Percentiles rank a stretch among this genome's conserved stretches.
Evolutionary conservation across 2,113 vertebrate species (phyloP).

Genomic region (Neotoma lepida): DNA sequence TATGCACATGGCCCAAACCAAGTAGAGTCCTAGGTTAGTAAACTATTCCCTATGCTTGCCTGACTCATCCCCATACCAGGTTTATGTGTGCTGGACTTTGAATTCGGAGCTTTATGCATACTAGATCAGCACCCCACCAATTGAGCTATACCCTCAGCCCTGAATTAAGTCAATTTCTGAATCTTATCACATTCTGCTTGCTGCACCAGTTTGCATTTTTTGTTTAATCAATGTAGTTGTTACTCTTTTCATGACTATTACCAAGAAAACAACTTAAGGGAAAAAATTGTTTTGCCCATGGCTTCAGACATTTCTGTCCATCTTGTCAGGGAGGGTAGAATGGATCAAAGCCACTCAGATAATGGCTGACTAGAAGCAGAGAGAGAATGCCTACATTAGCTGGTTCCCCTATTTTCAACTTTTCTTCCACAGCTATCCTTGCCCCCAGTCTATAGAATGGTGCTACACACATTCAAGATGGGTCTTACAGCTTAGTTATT

Average conservation of each 20-base stretch:
- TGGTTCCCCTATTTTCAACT: background rate
- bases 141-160: background rate
- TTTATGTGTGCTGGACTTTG: background rate
- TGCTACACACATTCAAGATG: background rate
- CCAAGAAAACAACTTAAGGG: background rate
- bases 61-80: background rate
- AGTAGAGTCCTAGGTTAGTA: background rate
- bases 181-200: background rate
- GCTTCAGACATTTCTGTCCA: background rate
- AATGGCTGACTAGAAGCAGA: background rate
- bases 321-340: background rate
- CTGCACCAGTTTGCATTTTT: background rate
- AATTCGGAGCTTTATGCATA: background rate
- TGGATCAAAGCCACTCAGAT: background rate
- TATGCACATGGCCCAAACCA: background rate
- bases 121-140: background rate
- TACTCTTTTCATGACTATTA: background rate
- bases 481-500: background rate
- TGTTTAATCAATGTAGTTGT: background rate
- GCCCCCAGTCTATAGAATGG: background rate
- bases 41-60: background rate
- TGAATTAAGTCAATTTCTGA: background rate
- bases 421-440: background rate
- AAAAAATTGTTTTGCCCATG: background rate
- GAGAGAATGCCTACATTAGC: background rate